Conservation (phyloP, 2,888 invertebrate genomes). For the Dasysyrphus albostriatus region DNA sequence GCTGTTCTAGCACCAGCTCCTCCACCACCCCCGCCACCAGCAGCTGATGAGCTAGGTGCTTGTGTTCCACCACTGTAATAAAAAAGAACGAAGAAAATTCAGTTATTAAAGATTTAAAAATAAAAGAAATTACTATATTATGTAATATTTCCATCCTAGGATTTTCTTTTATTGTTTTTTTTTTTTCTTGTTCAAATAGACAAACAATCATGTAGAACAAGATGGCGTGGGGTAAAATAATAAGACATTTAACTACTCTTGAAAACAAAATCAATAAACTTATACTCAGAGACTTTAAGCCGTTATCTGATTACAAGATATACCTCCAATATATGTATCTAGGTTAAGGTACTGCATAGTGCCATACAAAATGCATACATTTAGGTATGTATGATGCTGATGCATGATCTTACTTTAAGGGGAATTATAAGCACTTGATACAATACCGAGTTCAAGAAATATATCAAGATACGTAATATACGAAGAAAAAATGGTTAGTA, state of each 20-base stretch:
- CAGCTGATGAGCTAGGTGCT: slow-evolving; percentile 82
- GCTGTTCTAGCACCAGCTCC: slow-evolving; percentile 82
- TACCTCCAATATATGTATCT: not conserved
- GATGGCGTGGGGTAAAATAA: not conserved
- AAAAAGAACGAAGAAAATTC: slow-evolving; percentile 19
- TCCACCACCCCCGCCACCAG: slow-evolving; percentile 80
- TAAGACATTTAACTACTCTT: not conserved
- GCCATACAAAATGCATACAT: too few relatives aligned
- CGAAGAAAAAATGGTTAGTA: too few relatives aligned
- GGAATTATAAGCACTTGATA: not conserved
- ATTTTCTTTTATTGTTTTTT: not conserved
- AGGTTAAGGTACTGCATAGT: too few relatives aligned
- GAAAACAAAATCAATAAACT: slow-evolving; percentile 47
- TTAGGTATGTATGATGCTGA: too few relatives aligned
- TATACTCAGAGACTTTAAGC: not conserved
- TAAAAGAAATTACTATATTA: not conserved
- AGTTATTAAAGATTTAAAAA: not conserved
- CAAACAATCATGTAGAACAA: not conserved
- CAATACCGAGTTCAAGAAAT: too few relatives aligned
- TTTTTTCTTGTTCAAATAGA: too few relatives aligned
- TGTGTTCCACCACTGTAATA: slow-evolving; percentile 83
- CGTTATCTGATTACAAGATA: not conserved
- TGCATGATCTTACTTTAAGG: too few relatives aligned
- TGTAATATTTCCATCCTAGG: not conserved
- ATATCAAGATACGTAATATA: too few relatives aligned